Conservation (phyloP, 30 jellyfish, hydroid and myxozoan genomes). For the Rhopilema esculentum region DNA sequence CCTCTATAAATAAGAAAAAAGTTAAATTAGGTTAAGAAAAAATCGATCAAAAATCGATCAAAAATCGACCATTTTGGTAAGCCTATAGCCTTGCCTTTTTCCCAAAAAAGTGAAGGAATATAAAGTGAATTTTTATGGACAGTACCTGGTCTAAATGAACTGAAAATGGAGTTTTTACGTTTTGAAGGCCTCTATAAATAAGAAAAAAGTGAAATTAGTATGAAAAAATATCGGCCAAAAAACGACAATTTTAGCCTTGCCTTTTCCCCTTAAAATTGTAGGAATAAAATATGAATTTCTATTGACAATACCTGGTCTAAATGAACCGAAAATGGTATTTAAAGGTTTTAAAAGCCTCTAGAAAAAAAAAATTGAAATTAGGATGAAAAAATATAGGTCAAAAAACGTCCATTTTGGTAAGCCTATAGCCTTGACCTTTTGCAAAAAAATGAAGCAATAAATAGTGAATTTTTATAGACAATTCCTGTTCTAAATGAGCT, state of each 20-base stretch:
- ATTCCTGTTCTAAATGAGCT: too few relatives aligned
- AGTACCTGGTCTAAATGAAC: too few relatives aligned
- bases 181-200: neutral
- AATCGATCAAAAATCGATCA: too few relatives aligned
- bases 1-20: too few relatives aligned
- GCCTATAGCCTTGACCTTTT: conserved; percentile 1
- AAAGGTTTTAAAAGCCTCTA: too few relatives aligned
- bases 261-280: neutral
- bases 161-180: neutral
- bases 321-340: too few relatives aligned
- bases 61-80: neutral
- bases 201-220: neutral
- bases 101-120: neutral
- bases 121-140: too few relatives aligned
- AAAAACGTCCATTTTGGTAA: neutral
- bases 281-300: too few relatives aligned
- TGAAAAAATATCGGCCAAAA: neutral
- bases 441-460: neutral
- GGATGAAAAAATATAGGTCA: neutral
- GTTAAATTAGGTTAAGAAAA: too few relatives aligned
- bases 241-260: neutral
- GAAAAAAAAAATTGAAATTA: too few relatives aligned
- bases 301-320: too few relatives aligned
- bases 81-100: conserved; percentile 7
- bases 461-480: too few relatives aligned